Percentiles rank a stretch among this genome's conserved stretches.
Evolutionary conservation across 2,888 invertebrate species (phyloP).

Genomic region (Heliconius aoede): DNA sequence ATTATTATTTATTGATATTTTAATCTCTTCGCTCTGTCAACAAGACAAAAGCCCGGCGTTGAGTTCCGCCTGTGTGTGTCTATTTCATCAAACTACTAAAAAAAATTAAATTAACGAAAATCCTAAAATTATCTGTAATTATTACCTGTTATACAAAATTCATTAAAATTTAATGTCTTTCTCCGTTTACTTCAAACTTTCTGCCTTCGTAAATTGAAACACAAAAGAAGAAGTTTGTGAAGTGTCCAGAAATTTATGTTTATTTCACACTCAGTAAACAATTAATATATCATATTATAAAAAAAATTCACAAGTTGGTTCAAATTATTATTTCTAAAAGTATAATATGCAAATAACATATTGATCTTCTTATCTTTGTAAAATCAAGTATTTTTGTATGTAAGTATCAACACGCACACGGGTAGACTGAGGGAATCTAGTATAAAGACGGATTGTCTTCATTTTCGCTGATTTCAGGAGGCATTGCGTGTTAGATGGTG

Average conservation of each 20-base stretch:
- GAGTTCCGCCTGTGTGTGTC: no score
- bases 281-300: neutral
- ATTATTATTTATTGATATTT: no score
- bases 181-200: slow-evolving; percentile 6
- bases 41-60: no score
- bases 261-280: slow-evolving; percentile 16
- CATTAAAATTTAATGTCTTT: slow-evolving; percentile 9
- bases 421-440: no score
- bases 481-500: no score
- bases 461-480: no score
- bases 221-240: slow-evolving; percentile 24
- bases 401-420: no score
- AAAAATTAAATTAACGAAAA: neutral
- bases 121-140: neutral
- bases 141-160: neutral
- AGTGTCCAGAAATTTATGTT: slow-evolving; percentile 17
- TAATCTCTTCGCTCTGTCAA: no score
- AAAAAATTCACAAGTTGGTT: neutral
- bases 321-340: no score
- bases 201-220: slow-evolving; percentile 15
- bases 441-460: no score
- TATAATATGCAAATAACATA: neutral
- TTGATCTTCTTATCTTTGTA: neutral
- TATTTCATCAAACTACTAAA: no score
- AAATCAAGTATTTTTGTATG: no score